Conservation (phyloP, 2,888 invertebrate genomes). For the Sphecodes monilicornis region DNA sequence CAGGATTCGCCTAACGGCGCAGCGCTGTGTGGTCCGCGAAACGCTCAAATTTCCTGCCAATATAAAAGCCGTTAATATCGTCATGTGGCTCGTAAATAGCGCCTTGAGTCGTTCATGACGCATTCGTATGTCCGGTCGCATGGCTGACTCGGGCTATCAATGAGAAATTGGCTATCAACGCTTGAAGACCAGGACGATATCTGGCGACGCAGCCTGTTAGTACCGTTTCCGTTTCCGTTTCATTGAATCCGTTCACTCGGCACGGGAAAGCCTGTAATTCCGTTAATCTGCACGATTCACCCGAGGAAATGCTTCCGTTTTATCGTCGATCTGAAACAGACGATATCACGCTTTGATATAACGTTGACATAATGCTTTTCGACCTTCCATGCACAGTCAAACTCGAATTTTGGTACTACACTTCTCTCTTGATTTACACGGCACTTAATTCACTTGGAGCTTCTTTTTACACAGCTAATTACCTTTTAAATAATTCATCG, state of each 20-base stretch:
- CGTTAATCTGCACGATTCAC: background rate
- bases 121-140: slow-evolving; percentile 10
- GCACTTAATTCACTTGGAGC: no score
- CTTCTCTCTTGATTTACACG: no score
- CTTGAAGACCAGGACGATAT: background rate
- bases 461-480: no score
- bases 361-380: no score
- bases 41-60: slow-evolving; percentile 60
- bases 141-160: slow-evolving; percentile 28
- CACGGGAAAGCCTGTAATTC: background rate
- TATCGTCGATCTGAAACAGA: background rate
- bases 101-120: slow-evolving; percentile 11
- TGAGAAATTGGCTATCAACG: slow-evolving; percentile 24
- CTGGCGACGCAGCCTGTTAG: background rate
- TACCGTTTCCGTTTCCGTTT: background rate
- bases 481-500: no score
- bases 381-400: no score
- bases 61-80: slow-evolving; percentile 71
- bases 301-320: background rate
- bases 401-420: no score
- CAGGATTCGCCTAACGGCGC: slow-evolving; percentile 13
- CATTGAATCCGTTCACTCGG: background rate
- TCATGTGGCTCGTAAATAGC: slow-evolving; percentile 69
- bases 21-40: background rate
- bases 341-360: no score